A percentile compares a stretch with the other conserved stretches of the same genome.
Evolutionary conservation across 2,113 vertebrate species (phyloP).

Genomic region (Rhinolophus ferrumequinum): DNA sequence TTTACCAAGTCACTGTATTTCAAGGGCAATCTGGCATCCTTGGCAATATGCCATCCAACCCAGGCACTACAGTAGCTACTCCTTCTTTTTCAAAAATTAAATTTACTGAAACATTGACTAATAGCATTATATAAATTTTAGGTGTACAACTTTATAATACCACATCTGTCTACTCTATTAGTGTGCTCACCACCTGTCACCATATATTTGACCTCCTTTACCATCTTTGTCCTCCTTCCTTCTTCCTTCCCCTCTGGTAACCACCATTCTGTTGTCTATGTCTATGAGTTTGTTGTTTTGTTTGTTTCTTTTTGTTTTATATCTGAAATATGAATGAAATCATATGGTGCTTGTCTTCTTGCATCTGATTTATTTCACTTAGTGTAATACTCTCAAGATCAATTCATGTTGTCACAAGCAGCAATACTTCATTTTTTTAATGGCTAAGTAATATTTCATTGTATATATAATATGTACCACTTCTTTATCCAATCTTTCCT

Average conservation of each 20-base stretch:
- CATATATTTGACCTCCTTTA: not conserved
- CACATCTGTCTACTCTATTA: not conserved
- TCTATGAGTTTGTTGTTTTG: not conserved
- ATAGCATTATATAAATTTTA: not conserved
- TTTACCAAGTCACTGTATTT: not conserved
- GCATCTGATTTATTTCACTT: not conserved
- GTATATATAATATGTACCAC: too few relatives aligned
- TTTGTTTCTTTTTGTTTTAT: too few relatives aligned
- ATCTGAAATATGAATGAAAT: not conserved
- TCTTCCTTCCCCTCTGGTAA: not conserved
- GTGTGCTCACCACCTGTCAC: not conserved
- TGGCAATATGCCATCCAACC: not conserved
- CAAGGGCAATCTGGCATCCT: not conserved
- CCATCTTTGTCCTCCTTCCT: not conserved
- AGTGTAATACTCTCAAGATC: not conserved
- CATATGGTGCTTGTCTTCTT: not conserved
- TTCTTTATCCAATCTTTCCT: not conserved
- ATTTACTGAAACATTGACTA: not conserved
- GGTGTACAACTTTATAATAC: not conserved
- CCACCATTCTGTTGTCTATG: not conserved
- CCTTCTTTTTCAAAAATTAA: not conserved
- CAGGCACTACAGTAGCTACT: not conserved
- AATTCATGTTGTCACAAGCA: not conserved
- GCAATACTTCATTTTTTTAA: not conserved
- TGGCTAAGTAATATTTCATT: too few relatives aligned